A percentile compares a stretch with the other conserved stretches of the same genome.
These are phyloP conservation scores for Medauroidea extradentata DNA, from an alignment of 1,140 invertebrate species.

Conservation along the genomic window DNA sequence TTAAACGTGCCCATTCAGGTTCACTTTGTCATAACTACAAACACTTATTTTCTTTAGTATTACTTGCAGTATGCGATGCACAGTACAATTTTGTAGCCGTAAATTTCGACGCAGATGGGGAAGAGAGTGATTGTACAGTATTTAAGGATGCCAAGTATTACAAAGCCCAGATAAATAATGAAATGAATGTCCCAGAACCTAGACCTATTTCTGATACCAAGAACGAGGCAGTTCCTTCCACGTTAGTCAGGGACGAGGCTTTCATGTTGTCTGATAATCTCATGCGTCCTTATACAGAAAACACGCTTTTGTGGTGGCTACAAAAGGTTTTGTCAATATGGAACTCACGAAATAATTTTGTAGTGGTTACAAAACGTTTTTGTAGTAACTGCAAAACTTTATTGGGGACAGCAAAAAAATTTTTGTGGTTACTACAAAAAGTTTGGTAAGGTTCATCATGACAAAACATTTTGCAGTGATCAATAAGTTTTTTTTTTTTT, in stretches of 20 bases:
- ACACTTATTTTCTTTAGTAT: slow-evolving; percentile 34
- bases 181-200: not conserved
- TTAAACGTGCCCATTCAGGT: slow-evolving; percentile 3
- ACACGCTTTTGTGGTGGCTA: too few relatives aligned
- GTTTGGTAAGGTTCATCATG: too few relatives aligned
- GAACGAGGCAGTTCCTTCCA: not conserved
- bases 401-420: too few relatives aligned
- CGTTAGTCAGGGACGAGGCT: not conserved
- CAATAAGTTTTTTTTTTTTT: too few relatives aligned
- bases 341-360: too few relatives aligned
- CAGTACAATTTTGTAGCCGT: slow-evolving; percentile 36
- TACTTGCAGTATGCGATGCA: slow-evolving; percentile 34
- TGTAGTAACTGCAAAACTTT: too few relatives aligned
- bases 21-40: not conserved
- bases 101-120: slow-evolving; percentile 28
- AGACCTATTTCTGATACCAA: not conserved
- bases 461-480: too few relatives aligned
- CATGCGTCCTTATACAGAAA: not conserved
- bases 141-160: not conserved
- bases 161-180: not conserved
- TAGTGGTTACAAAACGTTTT: too few relatives aligned
- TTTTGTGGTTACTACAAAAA: too few relatives aligned
- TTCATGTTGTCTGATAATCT: not conserved
- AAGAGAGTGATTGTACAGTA: not conserved
- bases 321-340: too few relatives aligned